Evolutionary conservation across 1,140 invertebrate species (phyloP), one percentile per base, ranked within the genome.

Genomic region (Ericerus pela): DNA sequence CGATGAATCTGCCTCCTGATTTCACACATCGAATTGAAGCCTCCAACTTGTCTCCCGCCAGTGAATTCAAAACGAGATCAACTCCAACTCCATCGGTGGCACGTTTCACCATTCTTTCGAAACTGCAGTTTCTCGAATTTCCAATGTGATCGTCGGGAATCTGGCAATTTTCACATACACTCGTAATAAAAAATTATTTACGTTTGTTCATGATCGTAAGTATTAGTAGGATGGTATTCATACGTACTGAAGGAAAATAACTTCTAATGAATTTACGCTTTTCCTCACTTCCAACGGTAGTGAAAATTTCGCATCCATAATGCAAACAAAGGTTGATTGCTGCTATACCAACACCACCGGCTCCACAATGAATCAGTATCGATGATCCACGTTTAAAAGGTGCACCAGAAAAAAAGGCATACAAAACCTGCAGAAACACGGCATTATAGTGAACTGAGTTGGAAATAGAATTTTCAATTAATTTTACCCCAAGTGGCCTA

Each of bases 321-420:
- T 68, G 64, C 0, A 84, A 68, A 0, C 81, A 81, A 30, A 88
- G 68, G 47, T 72, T 70, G 47, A 89, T 88, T 1, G 85, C 84
- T 11, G 85, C 84, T 70, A 84, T 82, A 14, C 85, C 85, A 24
- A 88, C 77, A 28, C 83, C 85, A 53, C 85, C 84, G 60, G 66
- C 70, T 10, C 82, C 85, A 16, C 80, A 77, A 63, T 88, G 85
- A 58, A 88, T 84, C 12, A 88, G 66, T 11, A 88, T 63, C 26
- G 66, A 74, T 31, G 85, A 78, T 1, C 78, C 78, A 59, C 72
- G 72, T 47, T 72, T 72, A 58, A 85, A 72, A 30, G 71, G 68
- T 22, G 76, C 72, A 55, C 62, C 67, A 0, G 65, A 31, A 33
- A 77, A 73, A 57, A 96, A 73, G 4, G 87, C 82, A 66, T 88